phyloP scores from a whole-genome alignment of 2,113 vertebrate genomes.

The Malurus alboscapulatus region DNA sequence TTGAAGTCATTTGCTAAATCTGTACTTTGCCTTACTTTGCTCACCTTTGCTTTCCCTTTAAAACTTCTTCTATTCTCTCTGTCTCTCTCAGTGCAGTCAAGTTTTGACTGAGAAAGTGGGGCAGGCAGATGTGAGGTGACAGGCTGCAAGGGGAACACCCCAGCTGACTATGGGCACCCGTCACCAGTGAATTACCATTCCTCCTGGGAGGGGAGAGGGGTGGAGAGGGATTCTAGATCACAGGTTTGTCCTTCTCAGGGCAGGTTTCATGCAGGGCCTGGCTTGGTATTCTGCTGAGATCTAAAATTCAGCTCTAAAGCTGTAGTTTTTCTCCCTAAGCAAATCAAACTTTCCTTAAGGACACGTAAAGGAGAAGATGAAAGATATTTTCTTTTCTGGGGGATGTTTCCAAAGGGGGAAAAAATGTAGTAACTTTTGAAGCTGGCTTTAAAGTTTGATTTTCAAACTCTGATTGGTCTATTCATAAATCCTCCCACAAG shows the following conservation, averaged over 20 bases:
- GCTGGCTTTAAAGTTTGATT: neutral
- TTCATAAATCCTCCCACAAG: slow-evolving; percentile 16
- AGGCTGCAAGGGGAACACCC: neutral
- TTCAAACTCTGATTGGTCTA: neutral
- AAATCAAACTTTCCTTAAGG: slow-evolving; percentile 46
- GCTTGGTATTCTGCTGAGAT: neutral
- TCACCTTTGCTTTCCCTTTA: neutral
- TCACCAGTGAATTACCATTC: neutral
- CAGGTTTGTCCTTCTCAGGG: neutral
- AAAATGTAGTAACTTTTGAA: neutral
- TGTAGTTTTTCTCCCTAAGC: neutral
- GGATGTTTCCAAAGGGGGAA: neutral
- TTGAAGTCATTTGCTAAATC: neutral
- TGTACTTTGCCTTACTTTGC: neutral
- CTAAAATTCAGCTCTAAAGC: neutral
- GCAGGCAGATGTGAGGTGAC: neutral
- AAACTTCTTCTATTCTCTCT: neutral
- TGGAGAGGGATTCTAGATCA: neutral
- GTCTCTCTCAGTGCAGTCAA: neutral
- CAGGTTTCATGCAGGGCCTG: neutral
- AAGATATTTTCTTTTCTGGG: slow-evolving; percentile 19
- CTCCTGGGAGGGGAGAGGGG: neutral
- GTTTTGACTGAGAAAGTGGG: neutral
- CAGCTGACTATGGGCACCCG: neutral
- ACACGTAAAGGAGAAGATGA: slow-evolving; percentile 5